Evolutionary conservation across 2,113 vertebrate species (phyloP), one percentile per base, ranked within the genome.

Genomic region (Aviceda subcristata): DNA sequence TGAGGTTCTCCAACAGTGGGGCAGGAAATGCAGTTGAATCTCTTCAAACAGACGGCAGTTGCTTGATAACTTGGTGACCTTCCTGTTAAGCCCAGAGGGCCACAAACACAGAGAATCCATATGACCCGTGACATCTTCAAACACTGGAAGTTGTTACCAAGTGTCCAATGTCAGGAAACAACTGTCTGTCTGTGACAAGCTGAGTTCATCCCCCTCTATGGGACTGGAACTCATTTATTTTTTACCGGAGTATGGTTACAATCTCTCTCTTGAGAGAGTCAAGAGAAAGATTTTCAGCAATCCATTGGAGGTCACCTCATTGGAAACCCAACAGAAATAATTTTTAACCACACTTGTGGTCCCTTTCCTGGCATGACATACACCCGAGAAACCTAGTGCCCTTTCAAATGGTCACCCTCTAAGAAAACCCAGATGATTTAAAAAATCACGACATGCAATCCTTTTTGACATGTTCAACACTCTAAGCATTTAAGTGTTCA

Each of bases 81-180:
- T 98, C 94, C 97, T 97, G 86, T 94, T 64, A 89, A 95, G 75
- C 53, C 63, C 32, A 80, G 96, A 92, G 92, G 59, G 60, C 80
- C 63, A 77, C 53, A 94, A 88, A 86, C 67, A 68, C 50, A 82
- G 69, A 97, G 73, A 84, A 88, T 96, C 96, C 91, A 73, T 89
- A 92, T 2, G 24, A 93, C 86, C 76, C 19, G 6, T 97, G 92
- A 95, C 95, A 90, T 87, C 71, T 79, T 59, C 81, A 71, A 87
- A 87, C 51, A 64, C 60, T 91, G 86, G 63, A 96, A 96, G 94
- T 17, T 94, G 86, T 95, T 85, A 78, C 95, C 88, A 86, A 95
- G 88, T 30, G 77, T 56, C 71, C 38, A 91, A 8, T 76, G 85
- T 94, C 96, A 97, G 97, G 97, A 97, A 97, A 96, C 79, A 90